Percentiles rank a stretch among this genome's conserved stretches.
These are phyloP conservation scores for Heliothis virescens DNA, from an alignment of 1,140 invertebrate species.

Conservation along the genomic window DNA sequence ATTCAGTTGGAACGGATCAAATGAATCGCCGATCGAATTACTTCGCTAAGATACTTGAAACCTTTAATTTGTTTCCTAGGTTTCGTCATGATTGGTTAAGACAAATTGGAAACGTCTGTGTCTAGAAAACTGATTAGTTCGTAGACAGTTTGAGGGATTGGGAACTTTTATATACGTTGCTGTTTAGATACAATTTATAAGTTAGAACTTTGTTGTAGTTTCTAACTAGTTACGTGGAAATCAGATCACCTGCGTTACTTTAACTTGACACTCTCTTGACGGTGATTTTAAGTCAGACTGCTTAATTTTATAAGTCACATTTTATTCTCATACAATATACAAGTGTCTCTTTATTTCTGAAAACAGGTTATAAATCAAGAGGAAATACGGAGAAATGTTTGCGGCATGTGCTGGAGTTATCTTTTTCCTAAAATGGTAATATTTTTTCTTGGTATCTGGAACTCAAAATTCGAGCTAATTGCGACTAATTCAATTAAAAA, in stretches of 20 bases:
- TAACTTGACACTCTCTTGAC: too few relatives aligned
- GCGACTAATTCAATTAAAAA: too few relatives aligned
- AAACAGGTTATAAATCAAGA: too few relatives aligned
- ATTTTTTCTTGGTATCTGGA: neutral
- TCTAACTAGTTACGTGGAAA: too few relatives aligned
- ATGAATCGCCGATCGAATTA: conserved; percentile 43
- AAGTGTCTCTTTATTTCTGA: too few relatives aligned
- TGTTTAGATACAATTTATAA: too few relatives aligned
- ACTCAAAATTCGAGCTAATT: neutral
- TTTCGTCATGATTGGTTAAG: conserved; percentile 40
- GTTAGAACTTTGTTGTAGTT: too few relatives aligned
- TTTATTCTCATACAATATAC: too few relatives aligned
- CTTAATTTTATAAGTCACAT: too few relatives aligned
- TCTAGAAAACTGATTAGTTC: conserved; percentile 15
- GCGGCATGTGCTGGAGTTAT: neutral
- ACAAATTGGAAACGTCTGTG: conserved; percentile 19
- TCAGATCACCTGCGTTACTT: too few relatives aligned
- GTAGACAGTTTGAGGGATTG: conserved; percentile 9
- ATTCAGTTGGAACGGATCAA: conserved; percentile 43
- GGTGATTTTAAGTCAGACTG: too few relatives aligned
- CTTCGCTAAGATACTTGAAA: conserved; percentile 43
- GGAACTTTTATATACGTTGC: neutral
- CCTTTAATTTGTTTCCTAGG: conserved; percentile 44
- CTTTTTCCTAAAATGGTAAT: neutral
- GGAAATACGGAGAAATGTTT: too few relatives aligned